Percentiles rank a stretch among this genome's conserved stretches.
Evolutionary conservation across 1,140 invertebrate genomes (phyloP).

Genomic region (Acromyrmex charruanus): DNA sequence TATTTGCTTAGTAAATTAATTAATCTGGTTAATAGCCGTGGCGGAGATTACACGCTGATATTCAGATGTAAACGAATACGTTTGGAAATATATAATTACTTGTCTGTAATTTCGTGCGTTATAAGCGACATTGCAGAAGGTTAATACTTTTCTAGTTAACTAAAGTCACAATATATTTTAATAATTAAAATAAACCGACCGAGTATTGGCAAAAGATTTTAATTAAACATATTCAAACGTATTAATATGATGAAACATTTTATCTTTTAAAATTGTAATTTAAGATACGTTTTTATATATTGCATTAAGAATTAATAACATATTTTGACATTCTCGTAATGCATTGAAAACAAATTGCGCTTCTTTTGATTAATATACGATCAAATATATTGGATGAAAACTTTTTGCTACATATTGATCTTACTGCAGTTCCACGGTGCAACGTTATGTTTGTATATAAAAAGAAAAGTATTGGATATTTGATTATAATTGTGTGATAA

Average conservation of each 20-base stretch:
- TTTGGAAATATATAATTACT: constrained; percentile 41
- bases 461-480: too few species aligned
- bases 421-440: not conserved
- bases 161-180: constrained; percentile 12
- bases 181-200: not conserved
- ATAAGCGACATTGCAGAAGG: constrained; percentile 1
- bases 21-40: constrained; percentile 24
- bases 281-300: not conserved
- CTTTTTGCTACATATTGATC: not conserved
- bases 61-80: not conserved
- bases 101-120: not conserved
- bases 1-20: constrained; percentile 41
- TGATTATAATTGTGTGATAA: too few species aligned
- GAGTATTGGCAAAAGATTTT: not conserved
- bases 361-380: not conserved
- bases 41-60: constrained; percentile 16
- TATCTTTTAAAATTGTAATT: not conserved
- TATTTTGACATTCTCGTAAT: not conserved
- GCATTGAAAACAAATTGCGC: too few species aligned
- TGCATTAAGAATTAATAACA: not conserved
- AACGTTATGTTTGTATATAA: too few species aligned
- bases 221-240: not conserved
- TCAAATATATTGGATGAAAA: constrained; percentile 13
- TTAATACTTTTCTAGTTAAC: not conserved
- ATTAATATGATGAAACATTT: not conserved